These are phyloP conservation scores for Pithecia hirsuta DNA, from an alignment of 2,797 vertebrate genomes.

Conservation along the genomic window DNA sequence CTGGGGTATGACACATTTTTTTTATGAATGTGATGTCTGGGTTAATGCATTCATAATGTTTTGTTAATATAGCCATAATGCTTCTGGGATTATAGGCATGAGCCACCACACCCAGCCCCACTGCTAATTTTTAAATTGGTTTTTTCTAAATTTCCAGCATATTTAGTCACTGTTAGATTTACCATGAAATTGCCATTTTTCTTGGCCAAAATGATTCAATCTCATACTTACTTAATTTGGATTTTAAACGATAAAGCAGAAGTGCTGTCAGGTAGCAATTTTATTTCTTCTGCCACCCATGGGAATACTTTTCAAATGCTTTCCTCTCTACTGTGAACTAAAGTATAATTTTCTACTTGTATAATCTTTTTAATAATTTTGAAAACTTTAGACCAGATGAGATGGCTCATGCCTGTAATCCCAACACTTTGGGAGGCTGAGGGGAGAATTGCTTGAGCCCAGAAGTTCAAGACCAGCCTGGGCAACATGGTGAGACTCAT, in stretches of 20 bases:
- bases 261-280: neutral
- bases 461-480: neutral
- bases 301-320: neutral
- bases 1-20: neutral
- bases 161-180: neutral
- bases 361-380: neutral
- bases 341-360: neutral
- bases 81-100: neutral
- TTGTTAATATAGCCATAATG: neutral
- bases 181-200: neutral
- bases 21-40: neutral
- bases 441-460: neutral
- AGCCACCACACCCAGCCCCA: neutral
- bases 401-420: neutral
- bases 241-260: conserved; percentile 1
- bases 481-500: neutral
- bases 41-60: neutral
- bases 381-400: neutral
- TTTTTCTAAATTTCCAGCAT: neutral
- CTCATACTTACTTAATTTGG: neutral
- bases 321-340: neutral
- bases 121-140: neutral
- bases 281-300: neutral
- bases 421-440: neutral
- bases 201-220: neutral